Percentiles rank a stretch among this genome's conserved stretches.
Evolutionary conservation across 1,140 invertebrate genomes (phyloP).

Genomic region (Saccostrea cuccullata): DNA sequence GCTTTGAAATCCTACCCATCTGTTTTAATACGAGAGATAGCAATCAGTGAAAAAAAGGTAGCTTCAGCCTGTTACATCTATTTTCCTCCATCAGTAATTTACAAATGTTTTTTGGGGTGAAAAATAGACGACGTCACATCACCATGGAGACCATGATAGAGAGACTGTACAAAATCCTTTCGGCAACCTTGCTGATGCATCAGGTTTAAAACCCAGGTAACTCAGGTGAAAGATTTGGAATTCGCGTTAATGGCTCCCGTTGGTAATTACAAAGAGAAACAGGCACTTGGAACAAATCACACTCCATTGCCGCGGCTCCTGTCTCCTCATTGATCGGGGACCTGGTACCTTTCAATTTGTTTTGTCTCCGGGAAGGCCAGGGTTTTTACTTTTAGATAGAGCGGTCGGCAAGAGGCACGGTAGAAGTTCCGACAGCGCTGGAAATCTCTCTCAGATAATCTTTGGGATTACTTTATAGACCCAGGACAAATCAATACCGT

Average conservation of each 20-base stretch:
- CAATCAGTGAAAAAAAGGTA: neutral
- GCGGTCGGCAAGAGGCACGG: slow-evolving; percentile 6
- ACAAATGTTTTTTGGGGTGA: neutral
- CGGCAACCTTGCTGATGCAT: slow-evolving; percentile 21
- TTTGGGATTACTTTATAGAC: slow-evolving; percentile 28
- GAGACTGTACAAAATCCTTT: neutral
- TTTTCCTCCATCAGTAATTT: neutral
- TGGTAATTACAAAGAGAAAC: slow-evolving; percentile 40
- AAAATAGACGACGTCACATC: slow-evolving; percentile 17
- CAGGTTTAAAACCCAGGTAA: slow-evolving; percentile 31
- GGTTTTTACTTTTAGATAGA: slow-evolving; percentile 19
- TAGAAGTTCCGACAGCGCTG: neutral
- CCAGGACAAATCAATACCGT: slow-evolving; percentile 22
- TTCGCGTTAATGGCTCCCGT: slow-evolving; percentile 39
- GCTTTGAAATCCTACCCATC: neutral
- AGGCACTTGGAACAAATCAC: slow-evolving; percentile 40
- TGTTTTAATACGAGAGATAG: neutral
- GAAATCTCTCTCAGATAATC: slow-evolving; percentile 29
- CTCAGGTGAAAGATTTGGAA: slow-evolving; percentile 39
- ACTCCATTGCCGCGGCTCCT: neutral
- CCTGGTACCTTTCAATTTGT: slow-evolving; percentile 30
- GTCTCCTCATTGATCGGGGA: slow-evolving; percentile 18
- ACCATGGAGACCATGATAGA: neutral
- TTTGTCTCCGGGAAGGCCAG: slow-evolving; percentile 16
- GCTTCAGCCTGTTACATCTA: neutral